Conservation (phyloP, 2,888 invertebrate species). For the Boloria euphrosyne region DNA sequence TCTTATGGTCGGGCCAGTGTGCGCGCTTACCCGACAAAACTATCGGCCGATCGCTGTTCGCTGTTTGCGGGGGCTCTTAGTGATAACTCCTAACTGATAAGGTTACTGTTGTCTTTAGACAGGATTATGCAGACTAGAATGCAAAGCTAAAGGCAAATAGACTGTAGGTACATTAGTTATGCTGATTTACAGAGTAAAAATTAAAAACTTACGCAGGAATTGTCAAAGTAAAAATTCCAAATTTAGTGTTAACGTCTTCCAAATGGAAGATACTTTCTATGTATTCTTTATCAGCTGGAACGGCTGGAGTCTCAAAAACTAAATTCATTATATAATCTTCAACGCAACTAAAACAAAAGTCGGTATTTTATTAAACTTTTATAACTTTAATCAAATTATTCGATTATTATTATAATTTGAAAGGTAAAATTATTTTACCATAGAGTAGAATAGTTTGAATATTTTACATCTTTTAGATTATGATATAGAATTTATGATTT, state of each 20-base stretch:
- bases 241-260: constrained; percentile 72
- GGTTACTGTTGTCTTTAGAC: too few relatives aligned
- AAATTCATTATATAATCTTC: constrained; percentile 77
- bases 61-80: too few relatives aligned
- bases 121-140: too few relatives aligned
- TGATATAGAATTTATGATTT: too few relatives aligned
- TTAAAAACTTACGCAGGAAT: constrained; percentile 65
- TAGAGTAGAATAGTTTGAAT: too few relatives aligned
- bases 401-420: not conserved
- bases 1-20: too few relatives aligned
- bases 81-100: too few relatives aligned
- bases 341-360: constrained; percentile 61
- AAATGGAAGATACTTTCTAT: constrained; percentile 66
- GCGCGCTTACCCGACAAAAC: too few relatives aligned
- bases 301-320: constrained; percentile 72
- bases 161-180: too few relatives aligned
- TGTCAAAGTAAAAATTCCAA: constrained; percentile 73
- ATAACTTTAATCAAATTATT: not conserved
- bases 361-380: not conserved
- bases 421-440: constrained; percentile 4
- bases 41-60: too few relatives aligned
- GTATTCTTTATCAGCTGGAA: constrained; percentile 66
- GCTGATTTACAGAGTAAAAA: constrained; percentile 7
- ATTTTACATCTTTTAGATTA: too few relatives aligned
- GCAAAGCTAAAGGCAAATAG: too few relatives aligned